A percentile compares a stretch with the other conserved stretches of the same genome.
These are phyloP conservation scores for Leptinotarsa texana DNA, from an alignment of 1,140 invertebrate species.

Conservation along the genomic window DNA sequence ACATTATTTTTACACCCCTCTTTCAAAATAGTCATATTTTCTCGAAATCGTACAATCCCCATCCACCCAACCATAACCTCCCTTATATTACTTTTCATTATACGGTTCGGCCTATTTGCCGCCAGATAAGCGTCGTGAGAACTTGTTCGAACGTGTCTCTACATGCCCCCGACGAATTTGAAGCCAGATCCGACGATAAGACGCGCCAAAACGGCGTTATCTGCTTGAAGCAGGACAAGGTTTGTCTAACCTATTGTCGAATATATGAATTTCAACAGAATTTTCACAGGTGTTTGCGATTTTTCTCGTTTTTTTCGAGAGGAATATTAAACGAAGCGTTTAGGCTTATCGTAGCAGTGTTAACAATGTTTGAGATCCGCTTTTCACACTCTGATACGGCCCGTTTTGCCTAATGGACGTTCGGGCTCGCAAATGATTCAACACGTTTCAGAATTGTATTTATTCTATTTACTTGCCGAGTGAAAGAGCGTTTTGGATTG, in stretches of 20 bases:
- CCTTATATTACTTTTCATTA: background rate
- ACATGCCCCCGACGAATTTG: slow-evolving; percentile 27
- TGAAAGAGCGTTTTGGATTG: too few species aligned
- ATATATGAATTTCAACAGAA: slow-evolving; percentile 41
- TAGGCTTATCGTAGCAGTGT: background rate
- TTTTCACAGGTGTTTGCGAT: slow-evolving; percentile 7
- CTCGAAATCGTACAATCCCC: background rate
- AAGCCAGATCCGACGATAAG: slow-evolving; percentile 25
- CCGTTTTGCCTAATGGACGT: background rate
- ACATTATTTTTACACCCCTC: too few species aligned
- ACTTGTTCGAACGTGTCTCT: slow-evolving; percentile 31
- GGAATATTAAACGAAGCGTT: background rate
- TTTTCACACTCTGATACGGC: background rate
- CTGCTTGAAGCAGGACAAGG: slow-evolving; percentile 9
- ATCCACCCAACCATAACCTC: background rate
- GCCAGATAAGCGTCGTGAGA: background rate
- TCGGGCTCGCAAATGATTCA: background rate
- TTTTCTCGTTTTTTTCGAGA: background rate
- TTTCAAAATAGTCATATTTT: background rate
- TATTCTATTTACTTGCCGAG: background rate
- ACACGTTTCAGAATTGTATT: background rate
- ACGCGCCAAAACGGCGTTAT: slow-evolving; percentile 26
- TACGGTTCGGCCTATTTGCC: slow-evolving; percentile 11
- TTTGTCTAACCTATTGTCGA: slow-evolving; percentile 34
- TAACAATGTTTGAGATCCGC: slow-evolving; percentile 3